A percentile compares a stretch with the other conserved stretches of the same genome.
Conservation (phyloP, 2,113 vertebrate genomes). For the Tricholaema leucomelas region DNA sequence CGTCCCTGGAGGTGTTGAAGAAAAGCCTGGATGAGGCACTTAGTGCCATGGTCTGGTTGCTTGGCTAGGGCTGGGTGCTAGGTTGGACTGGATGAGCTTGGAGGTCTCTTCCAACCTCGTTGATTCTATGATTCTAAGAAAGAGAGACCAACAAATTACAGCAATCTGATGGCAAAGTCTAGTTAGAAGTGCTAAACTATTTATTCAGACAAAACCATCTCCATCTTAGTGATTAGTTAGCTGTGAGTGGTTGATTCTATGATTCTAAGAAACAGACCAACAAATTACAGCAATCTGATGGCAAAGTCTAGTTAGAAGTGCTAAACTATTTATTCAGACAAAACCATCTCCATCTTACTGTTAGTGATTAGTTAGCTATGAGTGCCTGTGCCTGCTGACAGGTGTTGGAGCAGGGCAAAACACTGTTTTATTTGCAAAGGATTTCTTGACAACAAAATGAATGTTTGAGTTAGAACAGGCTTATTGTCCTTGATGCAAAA, state of each 20-base stretch:
- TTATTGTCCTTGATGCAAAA: background rate
- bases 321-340: slow-evolving; percentile 7
- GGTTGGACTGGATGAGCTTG: no score
- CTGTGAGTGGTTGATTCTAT: no score
- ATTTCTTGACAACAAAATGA: slow-evolving; percentile 2
- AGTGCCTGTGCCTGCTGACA: background rate
- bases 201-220: slow-evolving; percentile 4
- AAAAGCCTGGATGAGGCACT: no score
- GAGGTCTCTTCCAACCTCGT: no score
- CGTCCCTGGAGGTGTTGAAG: no score
- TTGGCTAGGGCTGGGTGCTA: no score
- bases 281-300: slow-evolving; percentile 1
- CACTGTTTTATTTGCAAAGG: slow-evolving; percentile 7
- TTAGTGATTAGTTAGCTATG: background rate
- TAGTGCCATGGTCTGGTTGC: no score
- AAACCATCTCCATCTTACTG: background rate
- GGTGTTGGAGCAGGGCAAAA: background rate
- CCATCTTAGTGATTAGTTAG: background rate
- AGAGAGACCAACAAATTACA: slow-evolving; percentile 1
- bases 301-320: background rate
- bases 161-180: background rate
- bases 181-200: background rate
- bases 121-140: no score
- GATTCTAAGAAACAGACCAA: background rate
- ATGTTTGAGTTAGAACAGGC: background rate